A percentile compares a stretch with the other conserved stretches of the same genome.
phyloP scores from a whole-genome alignment of 2,113 vertebrate species.

The Montifringilla adamsi region DNA sequence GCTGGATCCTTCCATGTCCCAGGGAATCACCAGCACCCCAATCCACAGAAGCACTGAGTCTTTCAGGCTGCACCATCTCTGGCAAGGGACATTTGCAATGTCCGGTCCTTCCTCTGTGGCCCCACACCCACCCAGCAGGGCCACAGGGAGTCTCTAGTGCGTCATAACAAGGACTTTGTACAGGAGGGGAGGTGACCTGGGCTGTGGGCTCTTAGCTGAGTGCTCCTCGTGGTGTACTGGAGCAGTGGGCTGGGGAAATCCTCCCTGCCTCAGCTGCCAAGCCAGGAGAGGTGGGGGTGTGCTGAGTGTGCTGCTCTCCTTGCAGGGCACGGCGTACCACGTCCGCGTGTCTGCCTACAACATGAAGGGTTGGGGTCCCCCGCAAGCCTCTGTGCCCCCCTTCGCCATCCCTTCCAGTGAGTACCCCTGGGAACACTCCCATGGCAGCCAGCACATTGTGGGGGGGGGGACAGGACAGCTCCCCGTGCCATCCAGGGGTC shows the following conservation, averaged over 20 bases:
- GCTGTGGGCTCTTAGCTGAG: background rate
- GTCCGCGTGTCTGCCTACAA: constrained; percentile 88
- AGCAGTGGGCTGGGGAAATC: background rate
- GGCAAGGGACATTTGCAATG: background rate
- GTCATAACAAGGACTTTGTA: background rate
- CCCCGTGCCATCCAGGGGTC: accelerated
- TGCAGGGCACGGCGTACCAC: constrained; percentile 81
- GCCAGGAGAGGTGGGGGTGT: accelerated
- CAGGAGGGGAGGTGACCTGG: accelerated
- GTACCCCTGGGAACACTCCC: background rate
- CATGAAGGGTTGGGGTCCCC: constrained; percentile 91
- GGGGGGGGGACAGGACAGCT: background rate
- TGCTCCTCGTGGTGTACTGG: background rate
- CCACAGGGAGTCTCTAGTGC: background rate
- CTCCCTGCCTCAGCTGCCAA: accelerated
- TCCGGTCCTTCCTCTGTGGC: background rate
- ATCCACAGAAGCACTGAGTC: background rate
- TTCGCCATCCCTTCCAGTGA: constrained; percentile 88
- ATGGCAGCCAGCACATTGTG: accelerated
- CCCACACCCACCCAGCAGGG: background rate
- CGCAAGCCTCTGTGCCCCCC: constrained; percentile 74
- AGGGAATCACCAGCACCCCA: accelerated
- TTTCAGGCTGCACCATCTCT: background rate
- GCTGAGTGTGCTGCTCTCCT: background rate
- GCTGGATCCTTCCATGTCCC: background rate